Conservation (phyloP, 2,113 vertebrate genomes). For the Nansenia antarctica region DNA sequence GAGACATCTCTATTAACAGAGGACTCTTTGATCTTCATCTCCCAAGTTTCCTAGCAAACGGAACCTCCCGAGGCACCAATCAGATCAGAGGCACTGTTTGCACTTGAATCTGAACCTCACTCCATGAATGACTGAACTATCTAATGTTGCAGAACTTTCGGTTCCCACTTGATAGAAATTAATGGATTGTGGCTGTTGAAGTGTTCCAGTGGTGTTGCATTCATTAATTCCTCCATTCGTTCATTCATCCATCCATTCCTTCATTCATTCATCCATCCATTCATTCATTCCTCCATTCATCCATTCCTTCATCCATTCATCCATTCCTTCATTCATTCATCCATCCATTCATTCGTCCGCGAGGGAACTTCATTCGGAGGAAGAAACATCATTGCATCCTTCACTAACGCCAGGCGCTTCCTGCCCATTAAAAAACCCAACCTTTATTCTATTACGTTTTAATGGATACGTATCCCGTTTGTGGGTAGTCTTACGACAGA, state of each 20-base stretch:
- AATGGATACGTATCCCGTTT: slow-evolving; percentile 10
- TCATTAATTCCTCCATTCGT: too few species aligned
- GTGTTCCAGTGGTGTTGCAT: slow-evolving; percentile 15
- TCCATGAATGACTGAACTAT: slow-evolving; percentile 48
- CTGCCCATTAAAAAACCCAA: background rate
- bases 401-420: background rate
- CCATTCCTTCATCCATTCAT: too few species aligned
- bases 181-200: slow-evolving; percentile 21
- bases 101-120: slow-evolving; percentile 51
- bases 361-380: background rate
- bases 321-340: too few species aligned
- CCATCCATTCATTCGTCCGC: too few species aligned
- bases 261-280: too few species aligned
- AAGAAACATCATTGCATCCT: background rate
- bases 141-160: slow-evolving; percentile 41
- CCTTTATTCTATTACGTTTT: slow-evolving; percentile 15
- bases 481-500: background rate
- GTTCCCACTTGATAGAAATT: slow-evolving; percentile 24
- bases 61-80: slow-evolving; percentile 54
- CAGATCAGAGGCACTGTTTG: slow-evolving; percentile 52
- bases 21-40: slow-evolving; percentile 60
- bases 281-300: too few species aligned
- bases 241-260: too few species aligned
- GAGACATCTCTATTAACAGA: slow-evolving; percentile 50
- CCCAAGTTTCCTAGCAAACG: slow-evolving; percentile 23